A percentile compares a stretch with the other conserved stretches of the same genome.
phyloP scores from a whole-genome alignment of 2,797 vertebrate species.

The Halcyon leucocephala region DNA sequence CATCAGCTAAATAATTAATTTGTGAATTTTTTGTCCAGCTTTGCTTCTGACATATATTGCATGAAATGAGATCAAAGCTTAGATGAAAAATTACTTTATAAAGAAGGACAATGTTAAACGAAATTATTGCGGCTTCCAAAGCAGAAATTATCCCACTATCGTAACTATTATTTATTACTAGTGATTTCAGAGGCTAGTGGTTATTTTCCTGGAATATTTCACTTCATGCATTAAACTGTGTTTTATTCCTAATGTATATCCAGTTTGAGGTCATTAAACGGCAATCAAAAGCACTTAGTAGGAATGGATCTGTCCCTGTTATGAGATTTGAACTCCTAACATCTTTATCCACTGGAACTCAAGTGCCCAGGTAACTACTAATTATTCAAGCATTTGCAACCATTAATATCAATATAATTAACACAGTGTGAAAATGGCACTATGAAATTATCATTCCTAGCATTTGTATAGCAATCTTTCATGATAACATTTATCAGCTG shows the following conservation, averaged over 20 bases:
- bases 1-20: conserved; percentile 56
- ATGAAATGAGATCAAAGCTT: conserved; percentile 29
- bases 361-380: conserved; percentile 55
- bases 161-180: background rate
- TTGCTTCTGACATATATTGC: background rate
- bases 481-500: background rate
- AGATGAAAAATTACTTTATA: background rate
- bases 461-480: background rate
- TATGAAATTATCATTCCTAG: background rate
- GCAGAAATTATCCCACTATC: background rate
- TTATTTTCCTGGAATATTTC: conserved; percentile 8
- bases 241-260: conserved; percentile 7
- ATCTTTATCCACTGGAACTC: conserved; percentile 19
- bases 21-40: conserved; percentile 28
- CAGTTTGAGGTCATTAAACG: conserved; percentile 38
- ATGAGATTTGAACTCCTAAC: conserved; percentile 34
- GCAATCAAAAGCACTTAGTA: conserved; percentile 30
- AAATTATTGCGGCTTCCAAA: background rate
- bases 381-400: conserved; percentile 53
- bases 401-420: conserved; percentile 19
- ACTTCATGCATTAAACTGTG: background rate
- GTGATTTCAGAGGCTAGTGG: background rate
- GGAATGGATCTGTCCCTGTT: background rate
- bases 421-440: background rate
- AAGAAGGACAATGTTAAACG: background rate